A percentile compares a stretch with the other conserved stretches of the same genome.
phyloP scores from a whole-genome alignment of 2,797 vertebrate genomes.

The Pseudochromis fuscus region DNA sequence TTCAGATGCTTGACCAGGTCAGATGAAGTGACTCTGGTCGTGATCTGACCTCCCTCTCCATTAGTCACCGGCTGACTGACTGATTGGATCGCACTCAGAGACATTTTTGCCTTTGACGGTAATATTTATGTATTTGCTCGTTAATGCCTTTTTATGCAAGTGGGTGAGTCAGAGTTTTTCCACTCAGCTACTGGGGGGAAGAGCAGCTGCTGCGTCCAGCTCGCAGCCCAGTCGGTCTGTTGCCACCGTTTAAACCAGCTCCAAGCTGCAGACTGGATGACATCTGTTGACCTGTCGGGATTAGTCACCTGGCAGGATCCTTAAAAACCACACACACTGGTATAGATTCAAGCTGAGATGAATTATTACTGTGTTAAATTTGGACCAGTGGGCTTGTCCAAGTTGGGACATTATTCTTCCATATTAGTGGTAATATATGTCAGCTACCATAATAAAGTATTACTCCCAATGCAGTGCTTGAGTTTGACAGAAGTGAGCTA shows the following conservation, averaged over 20 bases:
- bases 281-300: constrained; percentile 77
- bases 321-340: constrained; percentile 58
- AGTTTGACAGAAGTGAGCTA: constrained; percentile 41
- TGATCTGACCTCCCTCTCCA: constrained; percentile 69
- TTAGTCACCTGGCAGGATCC: constrained; percentile 68
- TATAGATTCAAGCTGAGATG: constrained; percentile 59
- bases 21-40: constrained; percentile 62
- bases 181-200: constrained; percentile 74
- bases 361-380: constrained; percentile 63
- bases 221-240: constrained; percentile 61
- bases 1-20: constrained; percentile 75
- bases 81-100: constrained; percentile 66
- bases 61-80: constrained; percentile 69
- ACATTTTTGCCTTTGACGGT: constrained; percentile 69
- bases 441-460: constrained; percentile 59
- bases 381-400: constrained; percentile 37
- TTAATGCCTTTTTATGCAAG: constrained; percentile 77
- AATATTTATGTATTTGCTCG: constrained; percentile 78
- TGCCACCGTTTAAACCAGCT: constrained; percentile 66
- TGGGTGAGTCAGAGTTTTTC: constrained; percentile 83
- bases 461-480: constrained; percentile 35
- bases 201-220: constrained; percentile 64
- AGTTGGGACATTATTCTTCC: constrained; percentile 49
- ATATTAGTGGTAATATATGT: constrained; percentile 54
- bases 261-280: constrained; percentile 63